A percentile compares a stretch with the other conserved stretches of the same genome.
phyloP scores from a whole-genome alignment of 2,113 vertebrate species.

The Rhagologus leucostigma region DNA sequence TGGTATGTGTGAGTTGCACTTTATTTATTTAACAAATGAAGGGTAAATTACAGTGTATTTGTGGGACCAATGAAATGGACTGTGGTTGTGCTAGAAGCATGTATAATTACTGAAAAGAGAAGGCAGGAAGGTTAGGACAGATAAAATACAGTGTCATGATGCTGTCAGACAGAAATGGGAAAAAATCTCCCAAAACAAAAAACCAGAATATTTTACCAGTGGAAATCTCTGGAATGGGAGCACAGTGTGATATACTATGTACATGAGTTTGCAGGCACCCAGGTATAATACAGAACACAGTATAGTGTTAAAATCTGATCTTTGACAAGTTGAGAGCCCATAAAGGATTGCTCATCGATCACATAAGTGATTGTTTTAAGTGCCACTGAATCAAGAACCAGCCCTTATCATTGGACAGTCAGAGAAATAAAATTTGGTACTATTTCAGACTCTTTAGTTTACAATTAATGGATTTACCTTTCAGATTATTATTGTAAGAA shows the following conservation, averaged over 20 bases:
- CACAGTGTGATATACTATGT: not conserved
- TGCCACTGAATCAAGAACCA: not conserved
- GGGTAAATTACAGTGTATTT: not conserved
- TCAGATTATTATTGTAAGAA: not conserved
- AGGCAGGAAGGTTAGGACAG: not conserved
- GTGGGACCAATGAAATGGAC: not conserved
- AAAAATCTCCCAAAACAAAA: accelerated
- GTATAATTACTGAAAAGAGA: not conserved
- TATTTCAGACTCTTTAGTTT: not conserved
- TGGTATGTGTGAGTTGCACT: not conserved
- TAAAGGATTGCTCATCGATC: not conserved
- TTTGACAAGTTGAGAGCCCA: not conserved
- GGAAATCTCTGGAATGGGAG: not conserved
- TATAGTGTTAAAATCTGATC: not conserved
- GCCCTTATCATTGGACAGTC: not conserved
- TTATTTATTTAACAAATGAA: not conserved
- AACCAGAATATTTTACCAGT: not conserved
- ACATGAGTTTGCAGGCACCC: not conserved
- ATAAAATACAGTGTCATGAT: not conserved
- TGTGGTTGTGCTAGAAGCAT: not conserved
- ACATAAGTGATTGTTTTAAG: not conserved
- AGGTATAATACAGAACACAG: not conserved
- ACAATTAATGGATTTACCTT: not conserved
- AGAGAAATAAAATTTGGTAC: not conserved
- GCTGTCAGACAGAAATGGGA: not conserved